Percentiles rank a stretch among this genome's conserved stretches.
These are phyloP conservation scores for Varanus komodoensis DNA, from an alignment of 2,113 vertebrate genomes.

Conservation along the genomic window DNA sequence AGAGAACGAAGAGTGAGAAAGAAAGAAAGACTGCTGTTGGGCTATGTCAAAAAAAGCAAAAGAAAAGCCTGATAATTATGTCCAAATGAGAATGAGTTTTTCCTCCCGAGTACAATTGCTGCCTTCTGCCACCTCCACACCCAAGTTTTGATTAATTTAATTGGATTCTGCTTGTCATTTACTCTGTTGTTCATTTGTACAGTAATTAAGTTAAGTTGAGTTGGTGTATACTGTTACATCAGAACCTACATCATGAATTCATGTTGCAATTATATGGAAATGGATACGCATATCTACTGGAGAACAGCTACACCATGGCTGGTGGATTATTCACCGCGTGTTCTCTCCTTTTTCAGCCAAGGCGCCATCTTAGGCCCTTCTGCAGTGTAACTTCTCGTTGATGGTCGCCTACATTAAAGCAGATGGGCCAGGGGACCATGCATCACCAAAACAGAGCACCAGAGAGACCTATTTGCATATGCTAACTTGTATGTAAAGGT, in stretches of 20 bases:
- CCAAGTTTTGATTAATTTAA: conserved; percentile 77
- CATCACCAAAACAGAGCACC: too few relatives aligned
- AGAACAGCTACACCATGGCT: neutral
- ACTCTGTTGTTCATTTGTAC: conserved; percentile 76
- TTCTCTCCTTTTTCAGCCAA: neutral
- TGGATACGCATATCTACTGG: neutral
- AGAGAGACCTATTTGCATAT: too few relatives aligned
- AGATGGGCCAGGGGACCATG: too few relatives aligned
- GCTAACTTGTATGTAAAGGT: too few relatives aligned
- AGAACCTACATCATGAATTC: conserved; percentile 74
- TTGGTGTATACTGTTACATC: conserved; percentile 70
- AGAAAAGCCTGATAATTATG: conserved; percentile 51
- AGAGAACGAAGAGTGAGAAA: conserved; percentile 45
- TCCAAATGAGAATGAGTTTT: conserved; percentile 71
- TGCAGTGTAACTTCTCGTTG: too few relatives aligned
- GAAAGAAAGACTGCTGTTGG: conserved; percentile 57
- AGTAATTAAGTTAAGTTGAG: conserved; percentile 69
- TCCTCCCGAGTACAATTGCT: conserved; percentile 68
- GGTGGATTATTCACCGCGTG: neutral
- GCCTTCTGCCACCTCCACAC: conserved; percentile 71
- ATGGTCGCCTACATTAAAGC: too few relatives aligned
- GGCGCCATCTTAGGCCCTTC: too few relatives aligned
- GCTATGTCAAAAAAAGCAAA: conserved; percentile 57
- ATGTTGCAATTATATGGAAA: conserved; percentile 60
- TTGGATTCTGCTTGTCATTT: conserved; percentile 73